Base-by-base conservation (phyloP, 2,113 vertebrate genomes). In the Callipepla squamata region DNA sequence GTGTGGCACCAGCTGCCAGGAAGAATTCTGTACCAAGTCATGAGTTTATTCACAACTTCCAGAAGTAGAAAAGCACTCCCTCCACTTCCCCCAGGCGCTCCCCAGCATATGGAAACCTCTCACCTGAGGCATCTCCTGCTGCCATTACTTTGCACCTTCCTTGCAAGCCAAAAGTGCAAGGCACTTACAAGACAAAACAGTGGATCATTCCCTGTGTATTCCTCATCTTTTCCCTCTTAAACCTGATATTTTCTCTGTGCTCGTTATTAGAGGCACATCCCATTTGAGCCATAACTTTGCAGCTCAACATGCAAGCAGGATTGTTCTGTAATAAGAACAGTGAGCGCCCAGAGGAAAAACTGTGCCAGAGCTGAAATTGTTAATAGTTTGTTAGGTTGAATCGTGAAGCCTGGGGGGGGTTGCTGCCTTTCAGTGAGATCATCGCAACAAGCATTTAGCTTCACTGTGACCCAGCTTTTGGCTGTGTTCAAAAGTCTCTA, bases 341-440 rank as follows among this genome's bases (percentile, higher is more conserved):
- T 32, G 78, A 62, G 58, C 76, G 32, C 26, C 82, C 0, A 0
- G n/a, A 38, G 90, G 82, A 78, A 90, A 66, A 80, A 65, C 86
- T 0, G 0, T 58, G 77, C 51, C 68, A 21, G 65, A 77, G 34
- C 47, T 68, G 57, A 36, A 80, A n/a, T 36, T 75, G 38, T 21
- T 80, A 40, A 72, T 92, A 30, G 32, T 66, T 69, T 84, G 30
- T 85, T 73, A 85, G 73, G 62, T 66, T 83, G 32, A 83, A 70
- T 83, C 65, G 80, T 92, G 73, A 90, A n/a, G 73, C 82, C 57
- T 83, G 51, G 40, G 40, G 80, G 57, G 80, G 51, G 12, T 28
- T 95, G 65, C 90, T 95, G 76, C 57, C 34, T 93, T 93, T 85
- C 85, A 75, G 68, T 11, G n/a, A 90, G 80, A 88, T 93, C 42